These are phyloP conservation scores for Gymnogyps californianus DNA, from an alignment of 2,113 vertebrate species.

Conservation along the genomic window DNA sequence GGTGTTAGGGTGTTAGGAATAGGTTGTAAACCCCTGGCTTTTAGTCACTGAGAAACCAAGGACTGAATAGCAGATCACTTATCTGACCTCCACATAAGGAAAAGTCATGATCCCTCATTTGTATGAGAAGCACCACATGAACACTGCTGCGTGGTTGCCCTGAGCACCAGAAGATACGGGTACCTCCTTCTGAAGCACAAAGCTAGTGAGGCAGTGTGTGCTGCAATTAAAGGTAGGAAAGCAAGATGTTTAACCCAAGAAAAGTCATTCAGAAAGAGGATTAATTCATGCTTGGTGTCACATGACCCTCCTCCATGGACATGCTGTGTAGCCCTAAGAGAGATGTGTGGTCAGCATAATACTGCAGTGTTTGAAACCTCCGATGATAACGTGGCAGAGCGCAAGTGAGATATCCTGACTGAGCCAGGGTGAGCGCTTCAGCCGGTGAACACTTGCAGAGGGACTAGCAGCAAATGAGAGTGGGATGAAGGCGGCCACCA, in stretches of 20 bases:
- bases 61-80: neutral
- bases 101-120: neutral
- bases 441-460: rapidly evolving
- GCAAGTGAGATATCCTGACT: neutral
- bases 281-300: neutral
- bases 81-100: neutral
- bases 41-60: constrained; percentile 16
- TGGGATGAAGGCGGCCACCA: neutral
- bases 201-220: neutral
- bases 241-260: neutral
- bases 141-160: neutral
- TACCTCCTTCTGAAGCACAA: neutral
- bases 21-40: neutral
- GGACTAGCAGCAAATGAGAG: neutral
- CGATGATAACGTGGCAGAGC: neutral
- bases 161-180: neutral
- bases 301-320: neutral
- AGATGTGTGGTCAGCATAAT: neutral
- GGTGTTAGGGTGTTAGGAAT: neutral
- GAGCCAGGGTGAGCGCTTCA: neutral
- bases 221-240: neutral
- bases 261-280: neutral
- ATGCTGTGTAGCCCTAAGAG: neutral
- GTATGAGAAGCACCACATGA: neutral
- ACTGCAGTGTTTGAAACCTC: neutral